Evolutionary conservation across 1,140 invertebrate species (phyloP), one percentile per base, ranked within the genome.

Genomic region (Eufriesea mexicana): DNA sequence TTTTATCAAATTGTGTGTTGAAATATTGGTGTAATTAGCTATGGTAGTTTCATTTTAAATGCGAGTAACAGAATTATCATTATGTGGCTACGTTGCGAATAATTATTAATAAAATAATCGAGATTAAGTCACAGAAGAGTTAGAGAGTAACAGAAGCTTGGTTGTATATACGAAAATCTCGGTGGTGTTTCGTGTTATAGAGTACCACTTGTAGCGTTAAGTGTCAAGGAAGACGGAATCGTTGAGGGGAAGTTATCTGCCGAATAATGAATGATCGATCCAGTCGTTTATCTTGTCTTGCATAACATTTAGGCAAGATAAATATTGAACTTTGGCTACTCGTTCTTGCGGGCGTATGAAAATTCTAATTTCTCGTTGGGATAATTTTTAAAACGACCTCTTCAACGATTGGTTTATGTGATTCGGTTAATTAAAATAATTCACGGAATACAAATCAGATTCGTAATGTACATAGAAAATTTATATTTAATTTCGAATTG

Each of bases 241-340:
- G 42, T 45, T 12, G 23, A 64, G 64, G 23, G 64, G 42, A 45
- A 66, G 20, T 23, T 66, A 45, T 66, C 42, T 45, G 23, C 10
- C 18, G 23, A 66, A 66, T 66, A 66, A 66, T 45, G 64, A 66
- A 45, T 45, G 64, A 66, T 66, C 64, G 64, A 45, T 66, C 64
- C 20, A 23, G 10, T 20, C 20, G 35, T 66, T 66, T 45, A 66
- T 45, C 64, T 45, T n/a, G 20, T 42, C 8, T 20, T 66, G n/a
- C 20, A 66, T 45, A 66, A 45, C 45, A 66, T 23, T 66, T 66
- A n/a, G 7, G 20, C 42, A n/a, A 66, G 23, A 66, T n/a, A 45
- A 35, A 66, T 45, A 66, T 45, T 45, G 9, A 8, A 42, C 10
- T 45, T n/a, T 6, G 12, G 10, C 35, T 66, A 42, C 28, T 35